Conservation (phyloP, 2,888 invertebrate species). For the Lochmaea capreae region DNA sequence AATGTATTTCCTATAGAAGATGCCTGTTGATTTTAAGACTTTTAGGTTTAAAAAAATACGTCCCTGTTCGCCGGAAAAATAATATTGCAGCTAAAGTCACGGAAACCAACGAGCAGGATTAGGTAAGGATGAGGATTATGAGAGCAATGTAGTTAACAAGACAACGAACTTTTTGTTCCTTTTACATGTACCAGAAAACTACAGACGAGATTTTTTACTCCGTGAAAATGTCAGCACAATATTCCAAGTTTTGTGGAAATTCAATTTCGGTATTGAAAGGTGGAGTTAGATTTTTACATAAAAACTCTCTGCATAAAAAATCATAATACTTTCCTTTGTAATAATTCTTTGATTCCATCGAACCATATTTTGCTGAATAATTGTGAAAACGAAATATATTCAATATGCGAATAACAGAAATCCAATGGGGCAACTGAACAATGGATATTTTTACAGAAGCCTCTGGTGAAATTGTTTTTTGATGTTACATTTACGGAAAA, state of each 20-base stretch:
- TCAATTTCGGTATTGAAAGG: not conserved
- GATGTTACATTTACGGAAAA: not conserved
- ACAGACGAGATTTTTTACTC: no score
- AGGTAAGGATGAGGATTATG: conserved; percentile 15
- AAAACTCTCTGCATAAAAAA: no score
- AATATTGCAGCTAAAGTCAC: conserved; percentile 9
- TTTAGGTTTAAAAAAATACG: not conserved
- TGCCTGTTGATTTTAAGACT: not conserved
- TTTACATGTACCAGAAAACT: conserved; percentile 6
- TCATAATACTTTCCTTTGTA: no score
- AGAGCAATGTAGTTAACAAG: conserved; percentile 1
- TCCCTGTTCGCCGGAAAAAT: not conserved
- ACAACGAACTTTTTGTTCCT: conserved; percentile 15
- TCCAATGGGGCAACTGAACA: not conserved
- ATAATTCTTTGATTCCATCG: no score
- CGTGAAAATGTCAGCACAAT: not conserved
- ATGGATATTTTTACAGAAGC: not conserved
- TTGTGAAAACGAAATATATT: not conserved
- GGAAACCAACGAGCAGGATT: conserved; percentile 7
- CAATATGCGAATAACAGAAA: not conserved
- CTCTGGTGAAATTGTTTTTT: not conserved
- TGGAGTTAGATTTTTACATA: no score
- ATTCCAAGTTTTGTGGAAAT: not conserved
- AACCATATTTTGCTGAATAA: not conserved
- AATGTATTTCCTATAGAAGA: no score